Evolutionary conservation across 2,113 vertebrate genomes (phyloP).

Genomic region (Ramphastos sulfuratus): DNA sequence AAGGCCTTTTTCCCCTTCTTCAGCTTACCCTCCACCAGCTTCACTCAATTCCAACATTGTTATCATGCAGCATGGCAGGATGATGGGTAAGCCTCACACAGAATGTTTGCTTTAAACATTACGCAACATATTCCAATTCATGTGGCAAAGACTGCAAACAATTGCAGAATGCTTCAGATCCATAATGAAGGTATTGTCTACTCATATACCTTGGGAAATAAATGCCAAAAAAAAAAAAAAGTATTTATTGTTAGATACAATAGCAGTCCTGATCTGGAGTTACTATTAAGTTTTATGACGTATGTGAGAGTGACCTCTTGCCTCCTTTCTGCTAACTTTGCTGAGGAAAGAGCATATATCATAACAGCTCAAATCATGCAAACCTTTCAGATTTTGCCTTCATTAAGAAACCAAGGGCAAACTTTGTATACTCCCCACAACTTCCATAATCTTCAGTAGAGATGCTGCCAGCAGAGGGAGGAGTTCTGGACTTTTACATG

Average conservation of each 20-base stretch:
- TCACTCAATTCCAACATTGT: constrained; percentile 82
- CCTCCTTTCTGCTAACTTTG: not conserved
- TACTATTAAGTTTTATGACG: not conserved
- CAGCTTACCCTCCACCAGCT: constrained; percentile 83
- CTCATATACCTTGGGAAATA: not conserved
- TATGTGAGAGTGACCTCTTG: not conserved
- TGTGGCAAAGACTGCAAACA: not conserved
- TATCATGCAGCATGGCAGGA: constrained; percentile 83
- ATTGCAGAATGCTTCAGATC: not conserved
- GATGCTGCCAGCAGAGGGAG: not conserved
- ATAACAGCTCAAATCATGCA: not conserved
- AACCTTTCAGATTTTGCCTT: not conserved
- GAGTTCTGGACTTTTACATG: not conserved
- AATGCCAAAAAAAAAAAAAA: not conserved
- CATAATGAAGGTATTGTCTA: not conserved
- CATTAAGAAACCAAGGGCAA: not conserved
- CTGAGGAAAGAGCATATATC: not conserved
- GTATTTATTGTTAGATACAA: not conserved
- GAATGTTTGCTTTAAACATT: constrained; percentile 36
- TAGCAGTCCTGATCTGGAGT: not conserved
- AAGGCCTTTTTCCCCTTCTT: constrained; percentile 89
- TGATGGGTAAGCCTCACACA: constrained; percentile 82
- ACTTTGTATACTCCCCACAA: not conserved
- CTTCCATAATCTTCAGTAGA: not conserved
- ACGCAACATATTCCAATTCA: not conserved